Base-by-base conservation (phyloP, 1,140 invertebrate genomes). In the Lamellibrachia luymesi region DNA sequence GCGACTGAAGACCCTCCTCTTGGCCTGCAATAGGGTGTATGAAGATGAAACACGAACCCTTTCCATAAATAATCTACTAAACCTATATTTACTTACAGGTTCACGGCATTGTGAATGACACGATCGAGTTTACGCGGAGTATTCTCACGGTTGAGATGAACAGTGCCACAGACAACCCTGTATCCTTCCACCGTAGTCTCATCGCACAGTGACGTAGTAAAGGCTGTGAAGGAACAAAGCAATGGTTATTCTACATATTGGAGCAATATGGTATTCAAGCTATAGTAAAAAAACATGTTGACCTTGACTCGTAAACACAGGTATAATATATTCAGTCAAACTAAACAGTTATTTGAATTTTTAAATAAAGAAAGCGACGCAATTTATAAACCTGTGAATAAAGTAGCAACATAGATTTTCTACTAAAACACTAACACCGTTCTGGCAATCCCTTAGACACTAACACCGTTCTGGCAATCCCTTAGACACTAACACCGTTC, bases 111-210 rank as follows among this genome's bases (percentile, higher is more conserved):
- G 97, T 97, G 5, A 97, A 97, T 95, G 98, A 98, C 94, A 98
- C 97, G 0, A 97, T 98, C 89, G 97, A 97, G 64, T 98, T 98
- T 96, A 97, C 97, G 0, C 95, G 97, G 93, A 96, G 96, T 49
- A 96, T 98, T 5, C 96, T 98, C 50, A 97, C 96, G 0, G 97
- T 97, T 22, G 97, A 98, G 95, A 97, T 98, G 95, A 98, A 98
- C 95, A 97, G 97, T 93, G 97, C 97, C 7, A 98, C 97, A 4
- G 97, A 98, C 95, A 98, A 98, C 96, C 97, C 97, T 94, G 97
- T 97, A 97, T 96, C 96, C 95, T 95, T 95, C 92, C 25, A 17
- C 17, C 17, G 17, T 22, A 80, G 64, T 80, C 25, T 22, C 17
- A 17, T 10, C 25, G 25, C 17, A 2, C 7, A 17, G 64, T 80